These are phyloP conservation scores for Erythrolamprus reginae DNA, from an alignment of 2,113 vertebrate species.

Conservation along the genomic window DNA sequence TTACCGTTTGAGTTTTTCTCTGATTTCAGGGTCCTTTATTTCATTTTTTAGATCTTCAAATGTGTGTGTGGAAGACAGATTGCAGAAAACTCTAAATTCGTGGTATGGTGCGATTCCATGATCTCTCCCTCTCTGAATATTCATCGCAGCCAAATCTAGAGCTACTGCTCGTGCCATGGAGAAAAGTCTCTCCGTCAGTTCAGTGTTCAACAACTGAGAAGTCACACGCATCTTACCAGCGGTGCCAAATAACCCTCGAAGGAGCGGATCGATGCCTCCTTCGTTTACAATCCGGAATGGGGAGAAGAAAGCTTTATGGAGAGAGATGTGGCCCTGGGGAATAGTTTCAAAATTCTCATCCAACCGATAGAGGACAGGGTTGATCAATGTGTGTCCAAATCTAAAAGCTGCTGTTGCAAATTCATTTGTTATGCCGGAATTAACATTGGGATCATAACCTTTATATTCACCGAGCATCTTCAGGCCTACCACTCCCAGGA, in stretches of 20 bases:
- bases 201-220: constrained; percentile 90
- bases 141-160: constrained; percentile 95
- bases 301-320: constrained; percentile 97
- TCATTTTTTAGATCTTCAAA: constrained; percentile 94
- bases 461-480: constrained; percentile 84
- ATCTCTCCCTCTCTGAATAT: constrained; percentile 93
- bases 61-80: constrained; percentile 84
- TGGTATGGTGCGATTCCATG: constrained; percentile 96
- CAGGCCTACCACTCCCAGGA: constrained; percentile 89
- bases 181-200: constrained; percentile 94
- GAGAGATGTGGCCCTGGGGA: constrained; percentile 86
- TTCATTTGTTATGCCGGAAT: constrained; percentile 86
- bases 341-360: constrained; percentile 87
- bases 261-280: constrained; percentile 94
- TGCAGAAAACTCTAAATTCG: constrained; percentile 94
- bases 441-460: constrained; percentile 89
- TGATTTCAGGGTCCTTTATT: constrained; percentile 85
- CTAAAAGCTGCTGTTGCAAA: constrained; percentile 97
- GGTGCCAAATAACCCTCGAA: constrained; percentile 89
- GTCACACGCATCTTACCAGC: constrained; percentile 94
- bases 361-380: constrained; percentile 88
- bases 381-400: constrained; percentile 96
- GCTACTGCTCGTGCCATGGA: constrained; percentile 95
- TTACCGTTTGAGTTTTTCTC: constrained; percentile 90
- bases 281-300: constrained; percentile 96